Percentiles rank a stretch among this genome's conserved stretches.
These are phyloP conservation scores for Cherax quadricarinatus DNA, from an alignment of 1,140 invertebrate species.

Conservation along the genomic window DNA sequence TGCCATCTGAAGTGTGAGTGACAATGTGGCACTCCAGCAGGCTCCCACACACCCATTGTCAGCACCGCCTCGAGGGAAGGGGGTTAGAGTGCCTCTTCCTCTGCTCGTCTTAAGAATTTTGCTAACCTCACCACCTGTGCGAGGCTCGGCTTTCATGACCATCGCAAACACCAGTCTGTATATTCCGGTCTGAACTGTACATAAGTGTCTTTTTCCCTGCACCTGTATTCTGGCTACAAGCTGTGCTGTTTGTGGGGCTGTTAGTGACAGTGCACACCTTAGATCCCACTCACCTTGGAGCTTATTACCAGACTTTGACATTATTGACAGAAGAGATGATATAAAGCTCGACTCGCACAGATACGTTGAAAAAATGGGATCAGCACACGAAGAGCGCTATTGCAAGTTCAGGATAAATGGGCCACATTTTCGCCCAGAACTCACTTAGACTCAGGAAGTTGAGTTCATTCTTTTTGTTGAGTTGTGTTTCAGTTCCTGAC, in stretches of 20 bases:
- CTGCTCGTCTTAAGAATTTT: too few species aligned
- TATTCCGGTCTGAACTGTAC: too few species aligned
- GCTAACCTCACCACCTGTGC: too few species aligned
- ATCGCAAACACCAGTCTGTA: too few species aligned
- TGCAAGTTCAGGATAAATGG: slow-evolving; percentile 28
- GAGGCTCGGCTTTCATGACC: too few species aligned
- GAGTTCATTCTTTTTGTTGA: slow-evolving; percentile 18
- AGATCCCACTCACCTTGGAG: slow-evolving; percentile 33
- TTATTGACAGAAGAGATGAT: slow-evolving; percentile 34
- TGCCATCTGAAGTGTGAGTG: too few species aligned
- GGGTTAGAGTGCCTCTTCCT: too few species aligned
- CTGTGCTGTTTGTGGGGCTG: neutral
- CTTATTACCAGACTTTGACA: slow-evolving; percentile 12
- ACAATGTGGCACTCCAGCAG: too few species aligned
- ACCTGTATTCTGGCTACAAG: too few species aligned
- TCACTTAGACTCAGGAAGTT: neutral
- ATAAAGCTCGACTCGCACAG: slow-evolving; percentile 28
- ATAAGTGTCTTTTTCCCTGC: too few species aligned
- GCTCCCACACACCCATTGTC: too few species aligned
- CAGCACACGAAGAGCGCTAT: slow-evolving; percentile 24
- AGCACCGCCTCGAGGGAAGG: too few species aligned
- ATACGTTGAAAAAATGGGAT: slow-evolving; percentile 32
- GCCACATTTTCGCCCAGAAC: slow-evolving; percentile 15
- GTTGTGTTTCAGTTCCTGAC: slow-evolving; percentile 6
- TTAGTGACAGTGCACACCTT: neutral